Conservation (phyloP, 2,113 vertebrate genomes). For the Sander vitreus region DNA sequence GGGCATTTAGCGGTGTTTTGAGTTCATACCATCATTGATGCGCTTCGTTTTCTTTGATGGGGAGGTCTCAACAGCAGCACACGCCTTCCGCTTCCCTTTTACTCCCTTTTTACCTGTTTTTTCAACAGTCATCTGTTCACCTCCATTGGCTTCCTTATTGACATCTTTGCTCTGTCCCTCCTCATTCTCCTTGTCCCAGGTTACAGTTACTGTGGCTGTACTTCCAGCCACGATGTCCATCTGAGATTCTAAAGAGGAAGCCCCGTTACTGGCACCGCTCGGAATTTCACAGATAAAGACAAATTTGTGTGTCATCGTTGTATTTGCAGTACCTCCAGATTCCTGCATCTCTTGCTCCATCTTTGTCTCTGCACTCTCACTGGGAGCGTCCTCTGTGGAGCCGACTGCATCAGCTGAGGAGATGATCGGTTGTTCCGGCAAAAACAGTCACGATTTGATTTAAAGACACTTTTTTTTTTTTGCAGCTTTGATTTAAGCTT, state of each 20-base stretch:
- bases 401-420: neutral
- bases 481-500: neutral
- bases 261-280: neutral
- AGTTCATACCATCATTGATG: slow-evolving; percentile 62
- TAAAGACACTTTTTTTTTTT: neutral
- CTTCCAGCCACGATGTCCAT: slow-evolving; percentile 3
- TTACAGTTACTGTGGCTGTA: neutral
- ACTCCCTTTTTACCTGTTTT: slow-evolving; percentile 45
- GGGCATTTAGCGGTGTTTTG: neutral
- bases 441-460: neutral
- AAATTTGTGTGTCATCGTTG: neutral
- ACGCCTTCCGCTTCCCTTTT: slow-evolving; percentile 57
- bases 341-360: neutral
- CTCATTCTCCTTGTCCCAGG: neutral
- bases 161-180: neutral
- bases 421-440: neutral
- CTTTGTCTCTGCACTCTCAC: neutral
- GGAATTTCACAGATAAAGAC: neutral
- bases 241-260: slow-evolving; percentile 32
- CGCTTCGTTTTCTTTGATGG: slow-evolving; percentile 66
- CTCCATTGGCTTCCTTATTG: neutral
- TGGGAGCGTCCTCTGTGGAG: neutral
- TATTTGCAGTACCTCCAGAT: slow-evolving; percentile 8
- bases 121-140: neutral
- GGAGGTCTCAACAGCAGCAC: neutral